These are phyloP conservation scores for Motacilla alba DNA, from an alignment of 2,113 vertebrate species.

Conservation along the genomic window DNA sequence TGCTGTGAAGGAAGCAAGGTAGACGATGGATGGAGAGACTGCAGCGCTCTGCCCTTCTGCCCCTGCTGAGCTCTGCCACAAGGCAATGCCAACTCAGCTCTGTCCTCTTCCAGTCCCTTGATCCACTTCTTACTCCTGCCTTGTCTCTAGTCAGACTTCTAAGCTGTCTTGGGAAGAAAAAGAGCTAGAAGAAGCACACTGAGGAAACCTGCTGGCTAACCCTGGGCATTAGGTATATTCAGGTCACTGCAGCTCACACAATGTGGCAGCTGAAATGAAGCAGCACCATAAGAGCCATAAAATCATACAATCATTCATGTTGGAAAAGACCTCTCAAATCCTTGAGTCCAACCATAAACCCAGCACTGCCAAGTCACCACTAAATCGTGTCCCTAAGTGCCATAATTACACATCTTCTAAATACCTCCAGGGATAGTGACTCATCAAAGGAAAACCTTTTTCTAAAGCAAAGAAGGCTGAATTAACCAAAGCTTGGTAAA, in stretches of 20 bases:
- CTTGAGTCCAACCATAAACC: not conserved
- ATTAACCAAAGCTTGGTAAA: not conserved
- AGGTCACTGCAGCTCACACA: not conserved
- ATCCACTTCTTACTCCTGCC: not conserved
- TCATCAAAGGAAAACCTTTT: not conserved
- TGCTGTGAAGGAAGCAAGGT: not conserved
- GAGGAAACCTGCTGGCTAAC: not conserved
- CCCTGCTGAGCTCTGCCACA: not conserved
- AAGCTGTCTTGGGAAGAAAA: not conserved
- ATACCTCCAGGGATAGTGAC: not conserved
- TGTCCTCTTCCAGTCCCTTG: not conserved
- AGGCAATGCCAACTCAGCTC: not conserved
- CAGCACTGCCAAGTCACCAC: not conserved
- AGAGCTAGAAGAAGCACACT: not conserved
- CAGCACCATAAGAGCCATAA: not conserved
- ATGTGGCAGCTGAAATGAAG: accelerated
- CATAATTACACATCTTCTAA: not conserved
- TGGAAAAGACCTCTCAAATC: not conserved
- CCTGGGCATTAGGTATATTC: not conserved
- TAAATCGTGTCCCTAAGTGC: not conserved
- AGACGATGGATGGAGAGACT: not conserved
- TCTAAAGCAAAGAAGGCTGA: not conserved
- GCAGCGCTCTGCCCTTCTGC: not conserved
- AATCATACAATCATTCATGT: not conserved
- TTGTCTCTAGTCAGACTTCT: not conserved